phyloP scores from a whole-genome alignment of 2,888 invertebrate species.

The Andrena camellia region DNA sequence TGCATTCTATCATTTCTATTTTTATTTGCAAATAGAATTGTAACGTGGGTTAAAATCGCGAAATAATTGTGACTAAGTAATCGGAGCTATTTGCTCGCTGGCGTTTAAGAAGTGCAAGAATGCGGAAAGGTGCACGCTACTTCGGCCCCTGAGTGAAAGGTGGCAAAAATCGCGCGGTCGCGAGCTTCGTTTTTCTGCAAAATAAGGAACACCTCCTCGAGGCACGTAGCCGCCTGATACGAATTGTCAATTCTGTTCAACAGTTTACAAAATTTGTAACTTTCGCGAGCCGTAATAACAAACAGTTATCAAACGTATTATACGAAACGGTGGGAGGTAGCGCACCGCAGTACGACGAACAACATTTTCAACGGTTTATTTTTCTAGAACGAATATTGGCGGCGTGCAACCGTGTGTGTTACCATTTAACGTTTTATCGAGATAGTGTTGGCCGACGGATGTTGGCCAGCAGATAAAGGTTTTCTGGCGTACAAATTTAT shows the following conservation, averaged over 20 bases:
- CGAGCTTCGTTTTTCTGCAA: conserved; percentile 51
- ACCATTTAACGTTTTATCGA: conserved; percentile 30
- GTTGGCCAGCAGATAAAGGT: conserved; percentile 11
- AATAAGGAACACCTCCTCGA: conserved; percentile 52
- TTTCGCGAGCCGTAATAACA: conserved; percentile 41
- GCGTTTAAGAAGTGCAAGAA: background rate
- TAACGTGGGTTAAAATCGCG: background rate
- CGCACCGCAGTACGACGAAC: background rate
- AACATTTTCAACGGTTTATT: conserved; percentile 12
- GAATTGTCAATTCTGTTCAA: conserved; percentile 62
- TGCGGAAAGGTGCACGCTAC: conserved; percentile 20
- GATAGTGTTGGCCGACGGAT: background rate
- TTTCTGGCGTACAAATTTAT: conserved; percentile 45
- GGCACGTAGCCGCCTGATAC: conserved; percentile 41
- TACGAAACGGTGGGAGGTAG: too few relatives aligned
- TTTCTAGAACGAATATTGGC: background rate
- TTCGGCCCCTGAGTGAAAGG: conserved; percentile 33
- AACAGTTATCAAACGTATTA: conserved; percentile 47
- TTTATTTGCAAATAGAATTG: background rate
- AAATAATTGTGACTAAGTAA: background rate
- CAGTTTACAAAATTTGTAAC: conserved; percentile 51
- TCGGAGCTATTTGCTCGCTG: conserved; percentile 7
- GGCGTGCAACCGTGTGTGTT: conserved; percentile 3
- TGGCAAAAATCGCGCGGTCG: conserved; percentile 41
- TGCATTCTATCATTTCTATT: background rate